Conservation (phyloP, 2,888 invertebrate genomes). For the Agriopis leucophaearia region DNA sequence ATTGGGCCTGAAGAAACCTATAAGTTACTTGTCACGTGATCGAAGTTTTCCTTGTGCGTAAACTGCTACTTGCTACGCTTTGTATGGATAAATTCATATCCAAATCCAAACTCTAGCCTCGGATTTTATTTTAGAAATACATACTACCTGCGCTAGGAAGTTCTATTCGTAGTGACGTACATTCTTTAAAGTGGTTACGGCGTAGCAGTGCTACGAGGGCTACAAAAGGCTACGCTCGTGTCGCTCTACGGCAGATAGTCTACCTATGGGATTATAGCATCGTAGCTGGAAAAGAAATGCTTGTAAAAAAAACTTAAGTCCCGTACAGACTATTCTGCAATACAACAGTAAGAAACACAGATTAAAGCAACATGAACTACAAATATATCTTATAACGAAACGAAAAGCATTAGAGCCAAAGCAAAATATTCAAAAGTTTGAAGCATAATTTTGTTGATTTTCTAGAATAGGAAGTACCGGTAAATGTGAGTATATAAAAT, state of each 20-base stretch:
- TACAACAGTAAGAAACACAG: not conserved
- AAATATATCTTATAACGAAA: no score
- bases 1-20: no score
- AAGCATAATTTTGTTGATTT: no score
- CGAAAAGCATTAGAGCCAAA: not conserved
- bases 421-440: no score
- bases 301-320: not conserved
- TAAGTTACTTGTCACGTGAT: no score
- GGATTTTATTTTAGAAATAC: not conserved
- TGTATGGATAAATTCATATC: no score
- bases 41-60: no score
- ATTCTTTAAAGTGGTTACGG: not conserved
- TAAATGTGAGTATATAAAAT: no score
- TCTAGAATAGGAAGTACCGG: no score
- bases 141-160: not conserved
- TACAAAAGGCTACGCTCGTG: slow-evolving; percentile 4
- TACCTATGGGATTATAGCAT: not conserved
- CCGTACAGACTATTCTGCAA: not conserved
- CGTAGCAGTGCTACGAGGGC: slow-evolving; percentile 12
- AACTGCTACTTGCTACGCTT: no score
- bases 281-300: not conserved
- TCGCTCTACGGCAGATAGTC: not conserved
- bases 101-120: not conserved
- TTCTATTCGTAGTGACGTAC: no score
- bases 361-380: no score